These are phyloP conservation scores for Elanus axillaris DNA, from an alignment of 2,113 vertebrate species.

Conservation along the genomic window DNA sequence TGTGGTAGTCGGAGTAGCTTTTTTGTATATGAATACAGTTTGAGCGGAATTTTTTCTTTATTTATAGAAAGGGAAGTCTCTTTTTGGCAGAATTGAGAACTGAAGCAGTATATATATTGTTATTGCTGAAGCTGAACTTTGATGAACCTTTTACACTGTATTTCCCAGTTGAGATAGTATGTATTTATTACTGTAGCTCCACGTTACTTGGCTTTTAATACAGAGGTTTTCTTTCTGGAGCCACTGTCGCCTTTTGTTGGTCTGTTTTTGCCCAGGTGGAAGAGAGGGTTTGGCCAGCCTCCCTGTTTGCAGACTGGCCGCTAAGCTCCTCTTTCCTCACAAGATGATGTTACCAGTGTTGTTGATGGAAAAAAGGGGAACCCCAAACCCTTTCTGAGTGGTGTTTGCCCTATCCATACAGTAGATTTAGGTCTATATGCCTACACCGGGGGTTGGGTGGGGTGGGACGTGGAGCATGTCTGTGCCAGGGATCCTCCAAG, in stretches of 20 bases:
- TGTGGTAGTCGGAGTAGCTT: constrained; percentile 53
- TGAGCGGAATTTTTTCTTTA: background rate
- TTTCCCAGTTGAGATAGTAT: constrained; percentile 60
- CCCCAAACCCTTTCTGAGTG: background rate
- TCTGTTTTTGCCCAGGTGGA: background rate
- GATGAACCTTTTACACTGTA: constrained; percentile 57
- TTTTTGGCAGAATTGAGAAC: constrained; percentile 17
- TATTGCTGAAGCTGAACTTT: constrained; percentile 60
- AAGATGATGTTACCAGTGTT: background rate
- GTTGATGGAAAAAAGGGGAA: background rate
- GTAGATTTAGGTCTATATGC: background rate
- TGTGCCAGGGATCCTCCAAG: background rate
- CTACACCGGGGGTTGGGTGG: background rate
- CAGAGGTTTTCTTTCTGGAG: constrained; percentile 72
- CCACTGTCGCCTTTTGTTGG: constrained; percentile 26
- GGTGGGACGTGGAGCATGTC: background rate
- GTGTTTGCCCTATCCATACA: background rate
- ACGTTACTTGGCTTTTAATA: constrained; percentile 73
- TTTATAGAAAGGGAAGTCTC: background rate
- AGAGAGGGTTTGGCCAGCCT: background rate
- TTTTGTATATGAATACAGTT: constrained; percentile 48
- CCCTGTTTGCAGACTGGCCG: background rate
- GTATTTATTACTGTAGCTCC: constrained; percentile 65
- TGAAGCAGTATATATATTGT: background rate
- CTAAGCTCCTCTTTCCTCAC: background rate